These are phyloP conservation scores for Drosophila kuntzei DNA, from an alignment of 2,888 invertebrate species.

Conservation along the genomic window DNA sequence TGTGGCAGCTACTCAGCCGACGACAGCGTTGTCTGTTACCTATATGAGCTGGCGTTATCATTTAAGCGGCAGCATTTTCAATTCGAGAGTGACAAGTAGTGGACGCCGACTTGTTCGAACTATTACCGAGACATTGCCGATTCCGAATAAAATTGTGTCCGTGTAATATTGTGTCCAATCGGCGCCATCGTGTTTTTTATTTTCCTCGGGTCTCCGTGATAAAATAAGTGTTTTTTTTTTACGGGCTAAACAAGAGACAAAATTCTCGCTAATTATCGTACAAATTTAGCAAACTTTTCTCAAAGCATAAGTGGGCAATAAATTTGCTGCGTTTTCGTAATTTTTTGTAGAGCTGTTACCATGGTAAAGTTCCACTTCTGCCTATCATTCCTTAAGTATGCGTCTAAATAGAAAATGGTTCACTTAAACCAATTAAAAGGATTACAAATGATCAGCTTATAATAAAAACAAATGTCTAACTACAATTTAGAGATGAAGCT, in stretches of 20 bases:
- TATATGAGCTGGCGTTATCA: conserved; percentile 84
- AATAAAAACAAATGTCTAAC: no score
- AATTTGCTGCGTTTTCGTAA: no score
- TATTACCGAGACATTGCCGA: conserved; percentile 26
- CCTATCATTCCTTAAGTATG: no score
- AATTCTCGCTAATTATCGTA: not conserved
- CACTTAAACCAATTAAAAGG: no score
- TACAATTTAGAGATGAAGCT: no score
- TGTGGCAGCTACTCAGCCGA: conserved; percentile 45
- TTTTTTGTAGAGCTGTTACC: no score
- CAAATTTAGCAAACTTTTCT: not conserved
- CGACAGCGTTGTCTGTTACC: conserved; percentile 58
- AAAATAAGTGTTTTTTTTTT: conserved; percentile 10
- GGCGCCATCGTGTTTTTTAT: not conserved
- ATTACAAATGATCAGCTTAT: no score
- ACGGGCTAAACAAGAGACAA: not conserved
- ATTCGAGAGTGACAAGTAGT: conserved; percentile 84
- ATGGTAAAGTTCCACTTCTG: no score
- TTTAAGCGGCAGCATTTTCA: conserved; percentile 84
- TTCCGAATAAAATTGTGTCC: no score
- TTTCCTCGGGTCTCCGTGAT: conserved; percentile 1
- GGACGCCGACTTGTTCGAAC: conserved; percentile 64
- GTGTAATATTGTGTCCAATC: not conserved
- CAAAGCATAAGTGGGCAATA: no score
- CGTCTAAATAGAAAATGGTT: no score